Conservation (phyloP, 2,113 vertebrate species). For the Sus scrofa region T2T-Sscrofa CM000820.6:31243001-31243500, state of each 20-base stretch:
- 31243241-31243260: background rate
- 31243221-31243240: background rate
- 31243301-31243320: background rate
- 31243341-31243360: background rate
- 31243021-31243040: background rate
- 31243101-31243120: background rate
- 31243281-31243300: background rate
- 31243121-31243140: background rate
- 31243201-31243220: background rate
- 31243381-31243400: background rate
- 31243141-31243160: constrained; percentile 33
- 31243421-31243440: background rate
- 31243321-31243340: background rate
- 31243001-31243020: background rate
- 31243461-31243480: background rate
- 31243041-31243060: background rate
- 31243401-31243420: background rate
- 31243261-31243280: background rate
- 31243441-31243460: background rate
- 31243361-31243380: background rate
- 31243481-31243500: background rate
- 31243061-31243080: background rate
- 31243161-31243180: background rate
- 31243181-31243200: background rate
- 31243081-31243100: background rate